phyloP scores from a whole-genome alignment of 1,140 invertebrate genomes.

The Drosophila novamexicana region DNA sequence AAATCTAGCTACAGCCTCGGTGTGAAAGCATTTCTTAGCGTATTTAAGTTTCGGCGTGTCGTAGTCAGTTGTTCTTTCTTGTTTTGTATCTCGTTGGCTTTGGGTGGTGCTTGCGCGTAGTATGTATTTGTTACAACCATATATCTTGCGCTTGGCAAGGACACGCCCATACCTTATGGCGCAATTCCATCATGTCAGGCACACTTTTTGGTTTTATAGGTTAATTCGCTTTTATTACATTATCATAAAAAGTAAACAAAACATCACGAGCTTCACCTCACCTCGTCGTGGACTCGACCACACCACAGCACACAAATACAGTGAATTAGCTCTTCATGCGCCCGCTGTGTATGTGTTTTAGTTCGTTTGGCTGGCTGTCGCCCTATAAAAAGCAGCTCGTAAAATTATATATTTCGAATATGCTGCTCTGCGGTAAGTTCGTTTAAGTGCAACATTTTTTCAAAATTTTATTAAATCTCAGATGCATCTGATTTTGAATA shows the following conservation, averaged over 20 bases:
- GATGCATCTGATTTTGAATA: conserved; percentile 3
- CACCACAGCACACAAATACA: not conserved
- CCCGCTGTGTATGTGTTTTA: conserved; percentile 40
- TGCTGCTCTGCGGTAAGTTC: not conserved
- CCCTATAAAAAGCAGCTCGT: conserved; percentile 67
- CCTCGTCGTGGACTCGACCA: conserved; percentile 51
- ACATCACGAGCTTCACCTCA: conserved; percentile 68
- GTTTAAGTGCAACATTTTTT: conserved; percentile 21
- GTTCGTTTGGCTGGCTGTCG: conserved; percentile 27
- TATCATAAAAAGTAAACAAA: conserved; percentile 75
- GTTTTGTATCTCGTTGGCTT: not conserved
- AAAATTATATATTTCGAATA: conserved; percentile 38
- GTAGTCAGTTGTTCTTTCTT: too few species aligned
- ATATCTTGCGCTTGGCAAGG: conserved; percentile 58
- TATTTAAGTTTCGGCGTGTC: too few species aligned
- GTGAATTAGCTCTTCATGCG: conserved; percentile 2
- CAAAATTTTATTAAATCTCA: conserved; percentile 8
- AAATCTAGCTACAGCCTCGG: too few species aligned
- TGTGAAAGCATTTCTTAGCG: too few species aligned
- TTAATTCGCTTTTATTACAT: conserved; percentile 83
- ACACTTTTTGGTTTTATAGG: conserved; percentile 81
- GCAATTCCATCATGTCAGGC: conserved; percentile 78
- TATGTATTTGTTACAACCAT: conserved; percentile 2
- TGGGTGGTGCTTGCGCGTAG: conserved; percentile 20
- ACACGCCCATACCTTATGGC: conserved; percentile 79